Percentiles rank a stretch among this genome's conserved stretches.
Conservation (phyloP, 2,797 vertebrate genomes). For the Falco novaeseelandiae region DNA sequence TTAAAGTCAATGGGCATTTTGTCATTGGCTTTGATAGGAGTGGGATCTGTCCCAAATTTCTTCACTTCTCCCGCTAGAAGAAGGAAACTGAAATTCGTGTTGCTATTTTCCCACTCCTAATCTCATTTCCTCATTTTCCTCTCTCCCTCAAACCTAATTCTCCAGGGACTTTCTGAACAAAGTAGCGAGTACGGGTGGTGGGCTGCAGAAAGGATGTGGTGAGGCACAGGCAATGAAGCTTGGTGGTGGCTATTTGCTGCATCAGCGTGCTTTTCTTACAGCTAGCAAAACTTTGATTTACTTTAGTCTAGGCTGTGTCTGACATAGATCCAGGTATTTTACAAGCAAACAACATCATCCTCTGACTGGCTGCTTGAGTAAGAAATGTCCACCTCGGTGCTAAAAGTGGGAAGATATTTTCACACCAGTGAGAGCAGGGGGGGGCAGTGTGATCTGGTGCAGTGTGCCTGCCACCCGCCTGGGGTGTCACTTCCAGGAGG, state of each 20-base stretch:
- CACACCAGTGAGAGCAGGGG: neutral
- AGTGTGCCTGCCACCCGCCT: neutral
- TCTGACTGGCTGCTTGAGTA: neutral
- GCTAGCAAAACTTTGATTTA: neutral
- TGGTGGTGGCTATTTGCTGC: neutral
- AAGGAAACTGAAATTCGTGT: constrained; percentile 39
- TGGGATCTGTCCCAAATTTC: constrained; percentile 29
- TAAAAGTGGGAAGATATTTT: neutral
- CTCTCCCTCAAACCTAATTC: neutral
- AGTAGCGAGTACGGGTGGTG: neutral
- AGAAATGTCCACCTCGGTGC: neutral
- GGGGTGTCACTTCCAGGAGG: neutral
- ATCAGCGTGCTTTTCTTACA: neutral
- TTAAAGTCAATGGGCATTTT: constrained; percentile 20
- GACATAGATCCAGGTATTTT: neutral
- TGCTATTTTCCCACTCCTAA: constrained; percentile 36
- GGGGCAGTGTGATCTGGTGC: neutral
- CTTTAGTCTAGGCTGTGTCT: neutral
- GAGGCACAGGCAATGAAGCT: neutral
- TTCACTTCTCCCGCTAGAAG: constrained; percentile 20
- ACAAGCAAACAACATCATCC: neutral
- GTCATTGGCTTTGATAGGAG: neutral
- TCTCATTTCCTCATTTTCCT: constrained; percentile 66
- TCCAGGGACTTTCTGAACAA: constrained; percentile 14
- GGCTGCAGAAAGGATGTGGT: neutral